Percentiles rank a stretch among this genome's conserved stretches.
Conservation (phyloP, 2,113 vertebrate species). For the Odocoileus virginianus region DNA sequence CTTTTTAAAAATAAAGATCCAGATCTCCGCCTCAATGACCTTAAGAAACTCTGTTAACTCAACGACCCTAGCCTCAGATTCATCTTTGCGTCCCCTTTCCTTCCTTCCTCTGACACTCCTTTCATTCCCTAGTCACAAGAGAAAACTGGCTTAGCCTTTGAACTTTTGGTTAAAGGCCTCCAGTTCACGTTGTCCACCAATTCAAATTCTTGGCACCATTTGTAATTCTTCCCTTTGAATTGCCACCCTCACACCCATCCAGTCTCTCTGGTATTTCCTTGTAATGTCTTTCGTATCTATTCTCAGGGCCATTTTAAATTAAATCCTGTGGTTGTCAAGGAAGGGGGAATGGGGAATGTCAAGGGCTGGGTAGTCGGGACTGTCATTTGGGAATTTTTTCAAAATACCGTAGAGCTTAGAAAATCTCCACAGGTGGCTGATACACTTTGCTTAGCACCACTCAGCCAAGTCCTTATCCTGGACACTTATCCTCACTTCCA, state of each 20-base stretch:
- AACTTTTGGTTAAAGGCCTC: background rate
- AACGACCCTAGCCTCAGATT: background rate
- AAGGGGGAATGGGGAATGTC: background rate
- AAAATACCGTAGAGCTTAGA: background rate
- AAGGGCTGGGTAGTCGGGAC: background rate
- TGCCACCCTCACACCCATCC: background rate
- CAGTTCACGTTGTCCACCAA: background rate
- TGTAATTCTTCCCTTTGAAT: background rate
- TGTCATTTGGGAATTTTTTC: background rate
- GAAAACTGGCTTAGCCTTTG: background rate
- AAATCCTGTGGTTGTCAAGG: background rate
- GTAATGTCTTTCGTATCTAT: background rate
- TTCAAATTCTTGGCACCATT: background rate
- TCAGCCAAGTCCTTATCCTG: background rate
- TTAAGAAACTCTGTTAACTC: slow-evolving; percentile 18
- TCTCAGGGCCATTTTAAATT: background rate
- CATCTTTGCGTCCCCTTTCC: background rate
- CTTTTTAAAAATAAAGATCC: slow-evolving; percentile 49
- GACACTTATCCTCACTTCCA: background rate
- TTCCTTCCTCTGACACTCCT: background rate
- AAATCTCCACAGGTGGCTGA: background rate
- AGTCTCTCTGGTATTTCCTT: background rate
- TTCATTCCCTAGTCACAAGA: background rate
- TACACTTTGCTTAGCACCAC: background rate
- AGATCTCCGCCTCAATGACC: background rate